Conservation (phyloP, 2,888 invertebrate species). For the Nesidiocoris tenuis region DNA sequence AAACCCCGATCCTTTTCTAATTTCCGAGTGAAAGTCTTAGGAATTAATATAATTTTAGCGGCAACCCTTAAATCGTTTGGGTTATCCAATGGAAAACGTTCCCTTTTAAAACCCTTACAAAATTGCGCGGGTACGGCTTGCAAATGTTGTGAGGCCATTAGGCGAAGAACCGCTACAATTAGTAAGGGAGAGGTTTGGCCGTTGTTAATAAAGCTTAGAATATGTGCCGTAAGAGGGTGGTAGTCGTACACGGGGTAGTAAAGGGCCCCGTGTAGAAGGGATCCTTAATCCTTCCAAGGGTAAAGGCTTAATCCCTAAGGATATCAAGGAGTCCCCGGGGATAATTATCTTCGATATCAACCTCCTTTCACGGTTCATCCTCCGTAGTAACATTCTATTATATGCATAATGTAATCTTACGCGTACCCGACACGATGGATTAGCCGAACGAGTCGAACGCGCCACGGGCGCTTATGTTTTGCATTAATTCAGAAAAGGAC, state of each 20-base stretch:
- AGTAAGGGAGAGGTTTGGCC: conserved; percentile 13
- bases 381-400: too few species aligned
- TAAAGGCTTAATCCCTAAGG: neutral
- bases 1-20: neutral
- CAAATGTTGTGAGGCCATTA: conserved; percentile 18
- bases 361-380: neutral
- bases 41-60: neutral
- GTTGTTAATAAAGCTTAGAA: conserved; percentile 35
- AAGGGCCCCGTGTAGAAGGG: neutral
- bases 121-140: neutral
- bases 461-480: too few species aligned
- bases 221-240: conserved; percentile 4
- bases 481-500: too few species aligned
- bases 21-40: neutral
- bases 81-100: neutral
- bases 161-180: conserved; percentile 27
- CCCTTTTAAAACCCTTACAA: neutral
- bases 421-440: too few species aligned
- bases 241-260: neutral
- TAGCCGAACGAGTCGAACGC: too few species aligned
- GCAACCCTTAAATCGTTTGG: neutral
- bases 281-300: neutral
- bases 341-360: neutral
- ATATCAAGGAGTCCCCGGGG: neutral
- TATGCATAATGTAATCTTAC: too few species aligned